These are phyloP conservation scores for Parnassius smintheus DNA, from an alignment of 2,888 invertebrate species.

Conservation along the genomic window DNA sequence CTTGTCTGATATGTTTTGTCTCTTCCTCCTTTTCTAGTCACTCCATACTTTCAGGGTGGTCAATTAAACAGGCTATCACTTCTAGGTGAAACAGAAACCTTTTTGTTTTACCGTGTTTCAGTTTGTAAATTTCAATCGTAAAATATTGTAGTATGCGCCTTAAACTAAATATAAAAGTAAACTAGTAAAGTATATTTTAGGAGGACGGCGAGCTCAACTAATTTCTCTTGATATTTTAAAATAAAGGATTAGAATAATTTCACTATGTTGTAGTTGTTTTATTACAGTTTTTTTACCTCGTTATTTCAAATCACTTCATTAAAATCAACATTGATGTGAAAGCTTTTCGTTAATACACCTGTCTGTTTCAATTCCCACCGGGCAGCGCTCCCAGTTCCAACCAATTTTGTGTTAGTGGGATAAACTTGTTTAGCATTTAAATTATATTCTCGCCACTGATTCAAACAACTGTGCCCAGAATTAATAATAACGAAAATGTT, in stretches of 20 bases:
- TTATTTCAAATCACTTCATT: constrained; percentile 19
- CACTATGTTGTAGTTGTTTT: no score
- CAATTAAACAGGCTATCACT: constrained; percentile 48
- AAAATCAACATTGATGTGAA: constrained; percentile 20
- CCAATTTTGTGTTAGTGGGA: constrained; percentile 69
- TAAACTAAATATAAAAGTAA: no score
- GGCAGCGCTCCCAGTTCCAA: constrained; percentile 49
- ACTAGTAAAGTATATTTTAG: no score
- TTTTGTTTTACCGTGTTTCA: no score
- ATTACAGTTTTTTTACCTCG: constrained; percentile 12
- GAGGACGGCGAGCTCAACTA: no score
- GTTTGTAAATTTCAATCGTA: no score
- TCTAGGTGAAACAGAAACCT: no score
- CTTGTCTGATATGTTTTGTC: constrained; percentile 65
- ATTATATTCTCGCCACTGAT: constrained; percentile 73
- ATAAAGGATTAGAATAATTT: no score
- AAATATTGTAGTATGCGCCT: no score
- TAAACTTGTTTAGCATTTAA: constrained; percentile 78
- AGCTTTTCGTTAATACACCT: constrained; percentile 48
- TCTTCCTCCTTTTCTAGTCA: constrained; percentile 56
- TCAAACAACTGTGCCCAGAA: constrained; percentile 74
- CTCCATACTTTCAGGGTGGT: constrained; percentile 51
- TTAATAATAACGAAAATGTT: constrained; percentile 77
- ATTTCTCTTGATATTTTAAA: no score
- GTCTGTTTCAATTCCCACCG: constrained; percentile 61